Evolutionary conservation across 2,888 invertebrate genomes (phyloP), one percentile per base, ranked within the genome.

Genomic region (Oscheius sp.): DNA sequence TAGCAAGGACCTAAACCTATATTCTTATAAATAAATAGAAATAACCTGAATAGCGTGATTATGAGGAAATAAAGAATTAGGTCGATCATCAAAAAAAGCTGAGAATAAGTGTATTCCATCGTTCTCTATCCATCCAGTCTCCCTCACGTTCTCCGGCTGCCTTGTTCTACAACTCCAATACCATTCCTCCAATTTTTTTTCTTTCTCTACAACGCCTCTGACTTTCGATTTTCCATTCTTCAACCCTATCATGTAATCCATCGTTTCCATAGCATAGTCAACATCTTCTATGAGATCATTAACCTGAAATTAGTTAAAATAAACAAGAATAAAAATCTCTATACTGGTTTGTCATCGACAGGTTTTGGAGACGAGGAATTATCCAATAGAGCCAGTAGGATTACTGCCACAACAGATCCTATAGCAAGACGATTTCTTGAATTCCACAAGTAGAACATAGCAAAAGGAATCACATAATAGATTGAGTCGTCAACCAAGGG

Each of bases 71-170:
- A 84, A 56, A 1, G 80, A 78, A 54, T 82, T 82, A 2, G 9
- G 26, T 36, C 85, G 56, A 20, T 54, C 49, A 68, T 85, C 85
- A 59, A 72, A 70, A 71, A 83, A 82, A 1, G 85, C 85, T 6
- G 80, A 80, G 67, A 68, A 85, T 0, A 85, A 49, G 44, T 75
- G 74, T 33, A 83, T 71, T 14, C 64, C 67, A 22, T 68, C 67
- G 45, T 73, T 67, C 41, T 62, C 62, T 17, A 69, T 36, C 77
- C 80, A 78, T 32, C 68, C 50, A 1, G 45, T 24, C 12, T 66
- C 45, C 9, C 17, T 20, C 9, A 73, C 41, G 9, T 28, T 45
- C 14, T 49, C 32, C 9, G 75, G 73, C 8, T 2, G 17, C 2
- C 26, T 36, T 22, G 70, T n/a, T 41, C 50, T 33, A 41, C 75